These are phyloP conservation scores for Parthenolecanium corni DNA, from an alignment of 2,888 invertebrate genomes.

Conservation along the genomic window DNA sequence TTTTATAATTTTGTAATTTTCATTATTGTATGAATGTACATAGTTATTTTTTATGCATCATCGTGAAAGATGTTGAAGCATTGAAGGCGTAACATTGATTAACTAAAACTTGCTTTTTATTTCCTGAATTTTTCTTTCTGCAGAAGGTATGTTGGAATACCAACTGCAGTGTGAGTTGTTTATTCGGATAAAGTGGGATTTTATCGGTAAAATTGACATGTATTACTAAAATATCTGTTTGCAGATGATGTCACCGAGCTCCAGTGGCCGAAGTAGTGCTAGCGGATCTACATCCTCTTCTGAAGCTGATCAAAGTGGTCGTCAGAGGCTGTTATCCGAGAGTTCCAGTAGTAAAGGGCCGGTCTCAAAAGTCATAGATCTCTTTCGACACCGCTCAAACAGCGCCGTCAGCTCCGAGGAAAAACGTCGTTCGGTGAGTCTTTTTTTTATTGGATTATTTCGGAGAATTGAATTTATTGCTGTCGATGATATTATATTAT, in stretches of 20 bases:
- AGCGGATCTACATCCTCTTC: constrained; percentile 35
- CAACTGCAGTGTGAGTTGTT: too few species aligned
- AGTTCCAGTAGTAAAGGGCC: constrained; percentile 43
- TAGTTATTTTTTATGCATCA: too few species aligned
- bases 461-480: not conserved
- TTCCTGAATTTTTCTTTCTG: too few species aligned
- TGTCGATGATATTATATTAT: not conserved
- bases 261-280: constrained; percentile 35
- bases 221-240: too few species aligned
- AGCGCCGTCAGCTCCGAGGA: constrained; percentile 57
- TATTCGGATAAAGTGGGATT: too few species aligned
- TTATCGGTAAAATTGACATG: too few species aligned
- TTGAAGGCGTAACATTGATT: too few species aligned
- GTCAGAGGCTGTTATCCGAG: constrained; percentile 34
- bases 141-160: too few species aligned
- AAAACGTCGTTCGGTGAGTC: constrained; percentile 57
- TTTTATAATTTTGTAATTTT: too few species aligned
- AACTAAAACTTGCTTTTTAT: too few species aligned
- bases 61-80: too few species aligned
- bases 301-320: constrained; percentile 30
- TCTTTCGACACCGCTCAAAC: constrained; percentile 68
- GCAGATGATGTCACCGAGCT: constrained; percentile 42
- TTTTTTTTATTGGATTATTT: not conserved
- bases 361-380: constrained; percentile 84
- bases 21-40: too few species aligned